phyloP scores from a whole-genome alignment of 2,797 vertebrate species.

The Lithobates pipiens region DNA sequence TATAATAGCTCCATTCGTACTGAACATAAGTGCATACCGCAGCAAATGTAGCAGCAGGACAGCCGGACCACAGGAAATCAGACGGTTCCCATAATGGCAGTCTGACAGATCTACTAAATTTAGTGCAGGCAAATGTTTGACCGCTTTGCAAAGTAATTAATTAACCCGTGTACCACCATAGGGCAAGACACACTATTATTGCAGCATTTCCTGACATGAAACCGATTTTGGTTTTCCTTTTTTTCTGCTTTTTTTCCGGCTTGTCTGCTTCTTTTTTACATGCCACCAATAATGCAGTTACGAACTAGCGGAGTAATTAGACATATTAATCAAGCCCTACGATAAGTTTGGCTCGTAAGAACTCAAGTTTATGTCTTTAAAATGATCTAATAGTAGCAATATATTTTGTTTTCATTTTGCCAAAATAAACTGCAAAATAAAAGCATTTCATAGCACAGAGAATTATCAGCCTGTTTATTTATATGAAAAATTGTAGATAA shows the following conservation, averaged over 20 bases:
- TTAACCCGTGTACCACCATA: slow-evolving; percentile 44
- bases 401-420: slow-evolving; percentile 45
- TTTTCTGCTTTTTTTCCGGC: slow-evolving; percentile 14
- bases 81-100: slow-evolving; percentile 35
- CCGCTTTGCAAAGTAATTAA: slow-evolving; percentile 41
- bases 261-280: slow-evolving; percentile 28
- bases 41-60: slow-evolving; percentile 35
- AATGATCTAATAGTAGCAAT: slow-evolving; percentile 57
- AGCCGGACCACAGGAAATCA: slow-evolving; percentile 53
- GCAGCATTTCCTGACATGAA: background rate
- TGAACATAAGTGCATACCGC: slow-evolving; percentile 35
- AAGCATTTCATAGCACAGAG: slow-evolving; percentile 33
- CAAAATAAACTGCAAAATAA: slow-evolving; percentile 45
- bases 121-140: slow-evolving; percentile 27
- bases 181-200: slow-evolving; percentile 15
- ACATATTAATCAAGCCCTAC: slow-evolving; percentile 57
- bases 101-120: slow-evolving; percentile 34
- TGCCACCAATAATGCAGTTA: slow-evolving; percentile 53
- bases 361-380: slow-evolving; percentile 59
- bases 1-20: slow-evolving; percentile 23
- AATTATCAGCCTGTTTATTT: slow-evolving; percentile 49
- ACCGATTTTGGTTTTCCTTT: background rate
- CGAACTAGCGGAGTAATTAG: slow-evolving; percentile 57
- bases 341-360: slow-evolving; percentile 46
- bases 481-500: slow-evolving; percentile 29